phyloP scores from a whole-genome alignment of 2,888 invertebrate genomes.

The Trissoscelio sp. region DNA sequence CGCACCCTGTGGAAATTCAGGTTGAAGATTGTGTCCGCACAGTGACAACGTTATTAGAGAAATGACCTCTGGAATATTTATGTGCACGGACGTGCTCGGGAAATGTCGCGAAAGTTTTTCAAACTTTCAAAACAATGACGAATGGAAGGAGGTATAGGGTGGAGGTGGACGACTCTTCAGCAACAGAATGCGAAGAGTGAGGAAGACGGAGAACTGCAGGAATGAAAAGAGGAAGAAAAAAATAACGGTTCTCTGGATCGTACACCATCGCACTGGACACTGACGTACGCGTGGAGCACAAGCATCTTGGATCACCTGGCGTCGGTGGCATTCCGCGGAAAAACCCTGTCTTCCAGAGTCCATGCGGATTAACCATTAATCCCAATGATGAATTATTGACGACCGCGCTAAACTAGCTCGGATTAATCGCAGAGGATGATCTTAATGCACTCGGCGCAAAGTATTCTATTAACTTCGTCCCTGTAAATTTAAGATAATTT shows the following conservation, averaged over 20 bases:
- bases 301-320: conserved; percentile 30
- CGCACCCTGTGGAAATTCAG: conserved; percentile 36
- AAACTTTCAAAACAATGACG: conserved; percentile 78
- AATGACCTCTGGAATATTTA: conserved; percentile 40
- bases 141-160: conserved; percentile 16
- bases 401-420: conserved; percentile 25
- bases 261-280: conserved; percentile 73
- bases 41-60: conserved; percentile 25
- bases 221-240: conserved; percentile 75
- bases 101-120: background rate
- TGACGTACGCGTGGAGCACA: conserved; percentile 34
- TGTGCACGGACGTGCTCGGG: background rate
- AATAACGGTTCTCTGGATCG: conserved; percentile 77
- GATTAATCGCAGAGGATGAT: conserved; percentile 39
- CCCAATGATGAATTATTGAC: conserved; percentile 38
- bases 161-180: conserved; percentile 73
- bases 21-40: conserved; percentile 11
- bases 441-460: conserved; percentile 23
- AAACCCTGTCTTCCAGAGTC: background rate
- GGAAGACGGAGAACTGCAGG: conserved; percentile 24
- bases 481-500: conserved; percentile 57
- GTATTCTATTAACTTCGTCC: conserved; percentile 49
- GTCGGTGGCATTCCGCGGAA: conserved; percentile 20
- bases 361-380: conserved; percentile 28
- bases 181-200: conserved; percentile 40